These are phyloP conservation scores for Coenonympha glycerion DNA, from an alignment of 2,888 invertebrate species.

Conservation along the genomic window DNA sequence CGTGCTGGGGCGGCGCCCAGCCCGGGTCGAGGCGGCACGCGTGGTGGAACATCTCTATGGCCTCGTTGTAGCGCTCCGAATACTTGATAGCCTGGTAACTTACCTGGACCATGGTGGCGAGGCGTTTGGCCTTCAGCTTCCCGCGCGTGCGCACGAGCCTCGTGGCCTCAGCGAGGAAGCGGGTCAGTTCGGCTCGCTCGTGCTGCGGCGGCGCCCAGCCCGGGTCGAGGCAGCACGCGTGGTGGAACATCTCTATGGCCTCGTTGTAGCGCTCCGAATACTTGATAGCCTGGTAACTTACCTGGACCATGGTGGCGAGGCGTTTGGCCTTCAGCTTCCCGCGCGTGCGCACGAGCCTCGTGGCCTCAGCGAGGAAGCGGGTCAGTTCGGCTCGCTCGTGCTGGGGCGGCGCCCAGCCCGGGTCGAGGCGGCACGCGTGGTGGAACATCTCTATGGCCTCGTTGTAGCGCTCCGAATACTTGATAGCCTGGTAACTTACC, in stretches of 20 bases:
- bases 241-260: slow-evolving; percentile 81
- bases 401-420: slow-evolving; percentile 82
- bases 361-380: slow-evolving; percentile 79
- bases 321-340: slow-evolving; percentile 85
- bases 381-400: slow-evolving; percentile 78
- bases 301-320: slow-evolving; percentile 80
- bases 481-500: too few relatives aligned
- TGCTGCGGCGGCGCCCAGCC: slow-evolving; percentile 81
- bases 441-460: too few relatives aligned
- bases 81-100: slow-evolving; percentile 87
- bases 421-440: slow-evolving; percentile 81
- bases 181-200: slow-evolving; percentile 78
- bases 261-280: slow-evolving; percentile 85
- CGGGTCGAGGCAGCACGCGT: slow-evolving; percentile 83
- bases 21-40: slow-evolving; percentile 83
- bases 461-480: too few relatives aligned
- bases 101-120: slow-evolving; percentile 82
- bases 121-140: slow-evolving; percentile 82
- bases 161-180: slow-evolving; percentile 79
- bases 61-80: slow-evolving; percentile 83
- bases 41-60: slow-evolving; percentile 80
- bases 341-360: slow-evolving; percentile 77
- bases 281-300: slow-evolving; percentile 85
- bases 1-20: slow-evolving; percentile 81
- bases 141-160: slow-evolving; percentile 80